Evolutionary conservation across 1,140 invertebrate species (phyloP), one percentile per base, ranked within the genome.

Genomic region (Frieseomelitta varia): DNA sequence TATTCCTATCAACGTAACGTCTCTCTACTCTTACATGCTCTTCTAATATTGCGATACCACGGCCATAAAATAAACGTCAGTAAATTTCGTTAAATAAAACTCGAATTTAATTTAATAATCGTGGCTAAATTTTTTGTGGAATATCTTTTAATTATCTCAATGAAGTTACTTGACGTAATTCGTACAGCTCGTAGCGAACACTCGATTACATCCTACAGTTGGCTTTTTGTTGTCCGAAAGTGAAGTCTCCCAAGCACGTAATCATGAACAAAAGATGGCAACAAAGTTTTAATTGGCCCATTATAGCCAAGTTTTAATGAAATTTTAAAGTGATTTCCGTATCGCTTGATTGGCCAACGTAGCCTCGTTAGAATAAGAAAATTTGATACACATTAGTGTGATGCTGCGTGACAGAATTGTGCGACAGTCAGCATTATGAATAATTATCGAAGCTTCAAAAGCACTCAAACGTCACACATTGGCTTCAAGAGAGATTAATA

Each of bases 251-350:
- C 51, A 10, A n/a, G 34, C 75, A 51, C 75, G 81, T 83, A 83
- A 79, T 79, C 75, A 47, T 67, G 81, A 78, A 78, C 55, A 47
- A 69, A 77, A 77, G 81, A 78, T 27, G 81, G 30, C 27, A 84
- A 61, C 39, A 63, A 84, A 84, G 81, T 84, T 84, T 84, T 84
- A 84, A 84, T 84, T 84, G 71, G 55, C 53, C 77, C n/a, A 61
- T 79, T 84, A 71, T 71, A 58, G 39, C 39, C 53, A 79, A 84
- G 65, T 78, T 84, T 78, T 84, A 84, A 84, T 79, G 75, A 79
- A 78, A 68, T 79, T 79, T 47, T 69, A 69, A 84, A 84, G 34
- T 84, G n/a, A 71, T 65, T 84, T 69, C 78, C 74, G 55, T 55
- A 75, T 65, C 80, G 72, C 78, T 82, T 79, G 58, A 81, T 82